These are phyloP conservation scores for Mus musculus DNA, from an alignment of 2,113 vertebrate species.

Conservation along the genomic window GRCm39 chr14:49559501-49560000, in stretches of 20 bases:
- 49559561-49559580: slow-evolving; percentile 21
- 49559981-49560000: slow-evolving; percentile 59
- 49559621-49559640: neutral
- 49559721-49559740: neutral
- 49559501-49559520: neutral
- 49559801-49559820: slow-evolving; percentile 90
- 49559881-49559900: slow-evolving; percentile 88
- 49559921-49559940: slow-evolving; percentile 89
- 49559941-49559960: slow-evolving; percentile 87
- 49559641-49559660: slow-evolving; percentile 23
- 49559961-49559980: slow-evolving; percentile 78
- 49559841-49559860: slow-evolving; percentile 88
- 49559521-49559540: neutral
- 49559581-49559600: neutral
- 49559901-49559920: slow-evolving; percentile 89
- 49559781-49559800: slow-evolving; percentile 88
- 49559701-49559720: neutral
- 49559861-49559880: slow-evolving; percentile 88
- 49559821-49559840: slow-evolving; percentile 90
- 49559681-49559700: neutral
- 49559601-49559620: slow-evolving; percentile 22
- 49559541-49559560: neutral
- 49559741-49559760: slow-evolving; percentile 85
- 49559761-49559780: slow-evolving; percentile 87
- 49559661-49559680: neutral